phyloP scores from a whole-genome alignment of 2,888 invertebrate species.

The Meiosimyza decipiens region DNA sequence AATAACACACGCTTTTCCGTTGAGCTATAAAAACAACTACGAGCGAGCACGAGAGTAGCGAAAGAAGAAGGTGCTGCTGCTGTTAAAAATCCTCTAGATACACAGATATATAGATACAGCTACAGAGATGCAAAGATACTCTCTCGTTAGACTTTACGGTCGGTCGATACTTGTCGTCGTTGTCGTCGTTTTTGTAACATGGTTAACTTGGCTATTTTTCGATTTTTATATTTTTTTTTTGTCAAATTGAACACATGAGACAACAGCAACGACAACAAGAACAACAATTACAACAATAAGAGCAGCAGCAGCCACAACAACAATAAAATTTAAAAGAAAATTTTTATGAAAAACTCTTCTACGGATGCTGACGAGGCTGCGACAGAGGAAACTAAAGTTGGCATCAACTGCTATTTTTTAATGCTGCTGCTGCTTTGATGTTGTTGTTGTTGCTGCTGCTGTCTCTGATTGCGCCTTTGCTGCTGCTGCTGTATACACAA shows the following conservation, averaged over 20 bases:
- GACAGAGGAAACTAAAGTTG: constrained; percentile 21
- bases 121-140: no score
- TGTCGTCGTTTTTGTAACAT: no score
- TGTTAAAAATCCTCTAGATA: no score
- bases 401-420: constrained; percentile 13
- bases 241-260: no score
- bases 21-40: neutral
- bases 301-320: neutral
- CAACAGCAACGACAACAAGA: constrained; percentile 5
- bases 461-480: neutral
- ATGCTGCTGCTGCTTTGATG: constrained; percentile 25
- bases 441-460: constrained; percentile 12
- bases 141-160: no score
- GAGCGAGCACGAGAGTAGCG: constrained; percentile 1
- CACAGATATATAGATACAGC: no score
- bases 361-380: constrained; percentile 29
- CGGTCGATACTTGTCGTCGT: no score
- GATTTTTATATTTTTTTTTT: no score
- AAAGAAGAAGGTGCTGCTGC: neutral
- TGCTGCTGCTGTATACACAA: constrained; percentile 38
- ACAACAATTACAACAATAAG: neutral
- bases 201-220: no score
- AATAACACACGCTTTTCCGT: no score
- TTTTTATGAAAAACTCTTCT: constrained; percentile 20
- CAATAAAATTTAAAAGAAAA: neutral